These are phyloP conservation scores for Megalops atlanticus DNA, from an alignment of 2,113 vertebrate species.

Conservation along the genomic window DNA sequence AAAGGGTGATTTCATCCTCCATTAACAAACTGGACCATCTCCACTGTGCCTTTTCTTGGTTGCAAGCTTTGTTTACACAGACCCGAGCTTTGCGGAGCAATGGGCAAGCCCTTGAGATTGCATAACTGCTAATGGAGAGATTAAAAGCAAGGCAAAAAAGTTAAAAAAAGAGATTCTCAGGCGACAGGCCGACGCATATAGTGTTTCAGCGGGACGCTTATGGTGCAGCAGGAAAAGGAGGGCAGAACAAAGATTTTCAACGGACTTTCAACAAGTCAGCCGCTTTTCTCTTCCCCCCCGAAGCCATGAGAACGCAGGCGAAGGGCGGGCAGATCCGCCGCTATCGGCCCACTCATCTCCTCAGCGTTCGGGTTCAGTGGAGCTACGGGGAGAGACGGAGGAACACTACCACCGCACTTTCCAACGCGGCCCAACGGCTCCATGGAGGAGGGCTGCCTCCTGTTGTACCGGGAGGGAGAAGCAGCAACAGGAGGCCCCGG, in stretches of 20 bases:
- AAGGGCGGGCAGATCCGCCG: not conserved
- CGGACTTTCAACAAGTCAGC: not conserved
- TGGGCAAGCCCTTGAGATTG: not conserved
- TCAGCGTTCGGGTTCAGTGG: not conserved
- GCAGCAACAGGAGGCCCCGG: not conserved
- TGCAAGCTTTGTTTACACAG: not conserved
- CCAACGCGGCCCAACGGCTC: not conserved
- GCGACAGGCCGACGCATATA: constrained; percentile 7
- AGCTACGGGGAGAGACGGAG: not conserved
- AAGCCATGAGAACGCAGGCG: constrained; percentile 19
- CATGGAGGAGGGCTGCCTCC: constrained; percentile 3
- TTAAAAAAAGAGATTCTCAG: not conserved
- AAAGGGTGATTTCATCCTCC: not conserved
- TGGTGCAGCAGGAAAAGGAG: constrained; percentile 14
- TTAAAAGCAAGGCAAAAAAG: not conserved
- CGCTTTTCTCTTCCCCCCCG: not conserved
- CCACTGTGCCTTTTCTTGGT: not conserved
- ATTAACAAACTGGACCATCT: not conserved
- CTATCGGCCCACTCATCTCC: not conserved
- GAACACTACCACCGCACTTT: not conserved
- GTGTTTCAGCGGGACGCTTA: constrained; percentile 19
- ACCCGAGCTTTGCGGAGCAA: not conserved
- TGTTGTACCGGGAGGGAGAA: not conserved
- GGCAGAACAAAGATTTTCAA: constrained; percentile 6
- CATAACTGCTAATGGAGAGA: constrained; percentile 11